A percentile compares a stretch with the other conserved stretches of the same genome.
phyloP scores from a whole-genome alignment of 2,797 vertebrate genomes.

The Cossypha heuglini region DNA sequence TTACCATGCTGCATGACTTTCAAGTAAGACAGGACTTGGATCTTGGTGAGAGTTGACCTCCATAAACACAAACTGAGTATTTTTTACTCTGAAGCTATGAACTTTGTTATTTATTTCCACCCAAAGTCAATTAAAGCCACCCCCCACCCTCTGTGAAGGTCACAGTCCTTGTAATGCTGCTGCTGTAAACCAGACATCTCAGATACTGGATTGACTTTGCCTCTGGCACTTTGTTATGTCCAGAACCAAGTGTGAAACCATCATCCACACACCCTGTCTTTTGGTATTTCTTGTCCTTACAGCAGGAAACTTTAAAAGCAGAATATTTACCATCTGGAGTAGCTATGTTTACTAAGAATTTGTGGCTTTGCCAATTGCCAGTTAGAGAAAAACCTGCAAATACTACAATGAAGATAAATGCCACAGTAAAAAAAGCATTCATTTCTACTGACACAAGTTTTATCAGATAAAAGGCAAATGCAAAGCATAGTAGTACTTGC shows the following conservation, averaged over 20 bases:
- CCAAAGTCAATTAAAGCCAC: not conserved
- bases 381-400: not conserved
- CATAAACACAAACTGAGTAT: not conserved
- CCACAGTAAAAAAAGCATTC: not conserved
- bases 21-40: not conserved
- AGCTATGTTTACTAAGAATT: conserved; percentile 1
- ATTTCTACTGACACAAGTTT: not conserved
- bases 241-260: not conserved
- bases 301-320: conserved; percentile 1
- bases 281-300: not conserved
- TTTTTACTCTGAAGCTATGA: not conserved
- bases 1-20: not conserved
- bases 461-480: not conserved
- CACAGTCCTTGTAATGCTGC: not conserved
- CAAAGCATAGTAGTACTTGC: not conserved
- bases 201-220: not conserved
- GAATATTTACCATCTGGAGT: not conserved
- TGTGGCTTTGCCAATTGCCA: not conserved
- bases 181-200: not conserved
- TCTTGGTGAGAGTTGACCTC: not conserved
- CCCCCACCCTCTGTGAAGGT: accelerated
- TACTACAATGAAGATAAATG: conserved; percentile 7
- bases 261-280: not conserved
- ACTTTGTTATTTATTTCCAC: not conserved
- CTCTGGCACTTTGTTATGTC: not conserved